These are phyloP conservation scores for Temnopleurus reevesii DNA, from an alignment of 53 echinoderm and acorn worm species.

Conservation along the genomic window DNA sequence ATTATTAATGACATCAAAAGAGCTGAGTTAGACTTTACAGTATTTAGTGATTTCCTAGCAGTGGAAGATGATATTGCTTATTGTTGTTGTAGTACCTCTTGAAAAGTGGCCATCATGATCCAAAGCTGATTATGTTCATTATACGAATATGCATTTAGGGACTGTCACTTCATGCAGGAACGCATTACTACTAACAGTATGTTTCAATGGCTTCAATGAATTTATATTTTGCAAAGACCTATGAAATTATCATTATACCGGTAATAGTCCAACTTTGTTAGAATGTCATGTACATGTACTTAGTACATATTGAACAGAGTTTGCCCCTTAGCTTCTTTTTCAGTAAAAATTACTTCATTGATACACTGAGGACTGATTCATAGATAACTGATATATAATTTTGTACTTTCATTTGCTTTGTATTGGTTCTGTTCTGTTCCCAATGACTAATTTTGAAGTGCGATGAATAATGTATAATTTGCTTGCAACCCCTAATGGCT, in stretches of 20 bases:
- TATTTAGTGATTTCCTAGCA: not conserved
- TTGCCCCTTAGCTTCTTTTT: not conserved
- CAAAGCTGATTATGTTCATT: not conserved
- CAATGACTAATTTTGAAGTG: not conserved
- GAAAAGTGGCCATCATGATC: not conserved
- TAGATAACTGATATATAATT: not conserved
- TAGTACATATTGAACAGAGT: not conserved
- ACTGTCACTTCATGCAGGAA: not conserved
- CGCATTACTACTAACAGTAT: not conserved
- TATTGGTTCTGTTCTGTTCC: not conserved
- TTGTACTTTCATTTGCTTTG: conserved; percentile 9
- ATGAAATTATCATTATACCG: not conserved
- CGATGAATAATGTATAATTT: not conserved
- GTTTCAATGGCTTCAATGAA: not conserved
- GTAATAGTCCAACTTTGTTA: not conserved
- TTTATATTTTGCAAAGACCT: not conserved
- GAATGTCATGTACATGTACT: not conserved
- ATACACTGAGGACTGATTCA: conserved; percentile 7
- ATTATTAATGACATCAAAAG: conserved; percentile 5
- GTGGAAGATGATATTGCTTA: not conserved
- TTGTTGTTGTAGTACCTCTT: not conserved
- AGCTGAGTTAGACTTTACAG: not conserved
- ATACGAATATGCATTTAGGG: not conserved
- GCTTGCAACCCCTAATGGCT: not conserved
- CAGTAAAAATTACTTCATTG: not conserved